phyloP scores from a whole-genome alignment of 2,113 vertebrate species.

The Edolisoma coerulescens region DNA sequence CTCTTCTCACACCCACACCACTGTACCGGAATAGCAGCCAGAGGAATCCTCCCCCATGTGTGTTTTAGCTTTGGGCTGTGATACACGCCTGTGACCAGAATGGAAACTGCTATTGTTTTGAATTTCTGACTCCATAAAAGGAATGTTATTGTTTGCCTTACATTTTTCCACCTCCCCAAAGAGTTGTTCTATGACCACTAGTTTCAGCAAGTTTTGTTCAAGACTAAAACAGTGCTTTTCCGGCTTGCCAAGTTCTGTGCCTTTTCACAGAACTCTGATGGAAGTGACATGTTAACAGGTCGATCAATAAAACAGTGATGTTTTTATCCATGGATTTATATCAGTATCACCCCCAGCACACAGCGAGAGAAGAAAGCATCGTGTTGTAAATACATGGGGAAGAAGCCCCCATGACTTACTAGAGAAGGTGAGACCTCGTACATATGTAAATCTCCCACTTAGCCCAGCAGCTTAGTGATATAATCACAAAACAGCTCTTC shows the following conservation, averaged over 20 bases:
- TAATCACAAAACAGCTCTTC: neutral
- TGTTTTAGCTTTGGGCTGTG: neutral
- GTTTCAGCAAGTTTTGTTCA: neutral
- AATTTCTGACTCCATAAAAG: slow-evolving; percentile 1
- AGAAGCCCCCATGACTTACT: fast-evolving
- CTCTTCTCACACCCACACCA: neutral
- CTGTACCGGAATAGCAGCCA: neutral
- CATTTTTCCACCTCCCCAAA: neutral
- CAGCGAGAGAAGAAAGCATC: neutral
- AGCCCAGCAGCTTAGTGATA: neutral
- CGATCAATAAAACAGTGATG: neutral
- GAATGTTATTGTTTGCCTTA: slow-evolving; percentile 6
- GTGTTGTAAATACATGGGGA: neutral
- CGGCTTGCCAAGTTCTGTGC: neutral
- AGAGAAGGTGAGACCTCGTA: neutral
- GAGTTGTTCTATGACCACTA: neutral
- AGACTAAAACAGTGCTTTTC: neutral
- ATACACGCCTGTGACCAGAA: neutral
- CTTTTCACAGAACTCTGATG: neutral
- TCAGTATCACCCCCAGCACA: neutral
- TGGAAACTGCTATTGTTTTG: slow-evolving; percentile 18
- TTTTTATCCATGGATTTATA: neutral
- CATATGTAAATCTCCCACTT: neutral
- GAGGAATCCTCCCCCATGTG: neutral
- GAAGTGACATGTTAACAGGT: neutral